A percentile compares a stretch with the other conserved stretches of the same genome.
These are phyloP conservation scores for Gasteruption jaculator DNA, from an alignment of 2,888 invertebrate species.

Conservation along the genomic window DNA sequence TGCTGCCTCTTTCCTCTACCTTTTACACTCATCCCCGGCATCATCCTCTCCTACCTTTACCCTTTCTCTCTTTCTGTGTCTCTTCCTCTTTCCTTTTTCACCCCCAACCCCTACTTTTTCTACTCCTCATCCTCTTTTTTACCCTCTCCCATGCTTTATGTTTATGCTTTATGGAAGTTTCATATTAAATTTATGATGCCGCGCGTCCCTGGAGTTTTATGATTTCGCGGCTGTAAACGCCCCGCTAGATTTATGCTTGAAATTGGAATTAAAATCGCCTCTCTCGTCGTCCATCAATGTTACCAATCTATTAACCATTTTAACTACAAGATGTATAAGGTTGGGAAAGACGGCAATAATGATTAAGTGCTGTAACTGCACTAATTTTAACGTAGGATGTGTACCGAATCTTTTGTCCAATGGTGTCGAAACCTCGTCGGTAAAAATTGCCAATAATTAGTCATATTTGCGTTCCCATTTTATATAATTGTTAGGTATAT, in stretches of 20 bases:
- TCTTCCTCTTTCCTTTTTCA: conserved; percentile 5
- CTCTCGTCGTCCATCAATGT: too few species aligned
- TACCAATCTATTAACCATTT: conserved; percentile 3
- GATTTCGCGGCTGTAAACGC: conserved; percentile 36
- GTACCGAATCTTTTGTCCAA: too few species aligned
- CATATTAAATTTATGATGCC: conserved; percentile 44
- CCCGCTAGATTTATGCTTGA: conserved; percentile 32
- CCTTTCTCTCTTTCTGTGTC: conserved; percentile 13
- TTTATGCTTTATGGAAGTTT: conserved; percentile 44
- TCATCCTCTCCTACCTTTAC: conserved; percentile 1
- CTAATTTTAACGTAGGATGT: too few species aligned
- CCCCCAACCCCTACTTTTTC: not conserved
- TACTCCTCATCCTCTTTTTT: conserved; percentile 18
- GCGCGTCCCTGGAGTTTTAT: conserved; percentile 33
- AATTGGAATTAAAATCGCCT: conserved; percentile 38
- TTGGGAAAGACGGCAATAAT: too few species aligned
- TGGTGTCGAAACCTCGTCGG: too few species aligned
- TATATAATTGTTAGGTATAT: too few species aligned
- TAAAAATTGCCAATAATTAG: too few species aligned
- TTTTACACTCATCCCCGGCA: conserved; percentile 1
- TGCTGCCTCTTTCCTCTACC: too few species aligned
- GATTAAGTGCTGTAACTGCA: too few species aligned
- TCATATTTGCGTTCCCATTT: too few species aligned
- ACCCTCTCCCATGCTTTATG: conserved; percentile 28
- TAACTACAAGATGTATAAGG: conserved; percentile 8